A percentile compares a stretch with the other conserved stretches of the same genome.
These are phyloP conservation scores for Danionella dracula DNA, from an alignment of 2,797 vertebrate species.

Conservation along the genomic window DNA sequence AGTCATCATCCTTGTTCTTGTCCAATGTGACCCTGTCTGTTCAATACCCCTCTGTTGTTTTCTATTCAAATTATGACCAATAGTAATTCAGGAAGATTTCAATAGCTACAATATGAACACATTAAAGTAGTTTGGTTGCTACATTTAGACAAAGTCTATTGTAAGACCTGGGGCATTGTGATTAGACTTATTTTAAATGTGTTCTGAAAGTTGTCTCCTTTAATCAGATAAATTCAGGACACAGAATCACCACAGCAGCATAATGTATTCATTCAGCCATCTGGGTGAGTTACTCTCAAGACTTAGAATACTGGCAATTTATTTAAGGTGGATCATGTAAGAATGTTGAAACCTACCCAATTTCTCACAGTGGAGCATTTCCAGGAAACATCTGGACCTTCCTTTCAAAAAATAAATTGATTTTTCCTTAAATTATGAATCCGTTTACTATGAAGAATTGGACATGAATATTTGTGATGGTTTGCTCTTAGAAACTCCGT, in stretches of 20 bases:
- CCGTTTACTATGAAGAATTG: no score
- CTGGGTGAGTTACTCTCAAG: not conserved
- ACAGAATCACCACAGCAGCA: not conserved
- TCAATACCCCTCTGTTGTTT: no score
- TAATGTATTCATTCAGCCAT: not conserved
- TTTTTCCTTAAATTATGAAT: not conserved
- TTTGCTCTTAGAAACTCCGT: conserved; percentile 10
- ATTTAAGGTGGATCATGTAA: conserved; percentile 4
- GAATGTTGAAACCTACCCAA: conserved; percentile 12
- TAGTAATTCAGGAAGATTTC: no score
- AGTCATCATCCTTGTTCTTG: no score
- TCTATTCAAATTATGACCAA: no score
- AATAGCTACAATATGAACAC: no score
- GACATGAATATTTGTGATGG: not conserved
- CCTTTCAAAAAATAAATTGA: not conserved
- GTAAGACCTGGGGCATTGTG: not conserved
- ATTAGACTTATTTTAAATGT: not conserved
- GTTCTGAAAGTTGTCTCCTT: not conserved
- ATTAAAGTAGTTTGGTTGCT: not conserved
- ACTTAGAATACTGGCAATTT: not conserved
- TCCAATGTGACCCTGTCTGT: no score
- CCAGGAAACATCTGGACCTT: not conserved
- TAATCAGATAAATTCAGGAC: not conserved
- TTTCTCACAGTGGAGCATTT: not conserved
- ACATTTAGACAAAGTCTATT: not conserved